A percentile compares a stretch with the other conserved stretches of the same genome.
Conservation (phyloP, 2,888 invertebrate genomes). For the Mactromeris polynyma region DNA sequence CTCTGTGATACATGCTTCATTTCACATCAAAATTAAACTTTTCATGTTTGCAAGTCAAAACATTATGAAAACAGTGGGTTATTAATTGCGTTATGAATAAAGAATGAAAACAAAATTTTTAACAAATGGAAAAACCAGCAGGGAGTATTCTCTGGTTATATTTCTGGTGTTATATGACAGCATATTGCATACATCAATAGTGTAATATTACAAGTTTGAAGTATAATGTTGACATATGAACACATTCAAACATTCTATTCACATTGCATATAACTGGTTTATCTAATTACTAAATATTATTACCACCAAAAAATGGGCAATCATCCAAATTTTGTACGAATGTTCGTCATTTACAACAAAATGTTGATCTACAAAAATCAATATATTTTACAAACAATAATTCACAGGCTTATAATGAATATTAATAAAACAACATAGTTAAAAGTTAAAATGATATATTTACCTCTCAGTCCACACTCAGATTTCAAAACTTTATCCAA, state of each 20-base stretch:
- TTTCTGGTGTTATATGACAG: background rate
- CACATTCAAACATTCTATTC: background rate
- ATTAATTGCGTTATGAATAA: background rate
- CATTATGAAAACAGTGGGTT: background rate
- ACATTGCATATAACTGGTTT: background rate
- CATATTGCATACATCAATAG: background rate
- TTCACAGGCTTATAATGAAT: no score
- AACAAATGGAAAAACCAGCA: background rate
- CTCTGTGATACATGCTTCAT: background rate
- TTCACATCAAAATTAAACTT: background rate
- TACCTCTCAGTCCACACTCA: background rate
- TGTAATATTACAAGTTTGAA: background rate
- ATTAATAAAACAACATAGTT: no score
- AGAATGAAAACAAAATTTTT: background rate
- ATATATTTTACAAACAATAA: no score
- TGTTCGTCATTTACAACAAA: no score
- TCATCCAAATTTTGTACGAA: background rate
- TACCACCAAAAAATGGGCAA: background rate
- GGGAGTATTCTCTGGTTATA: background rate
- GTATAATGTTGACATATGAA: background rate
- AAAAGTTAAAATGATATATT: background rate
- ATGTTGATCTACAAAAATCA: no score
- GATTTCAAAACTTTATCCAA: slow-evolving; percentile 6
- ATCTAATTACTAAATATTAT: background rate
- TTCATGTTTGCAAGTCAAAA: background rate